Base-by-base conservation (phyloP, 1,140 invertebrate species). In the Heliconius nattereri region DNA sequence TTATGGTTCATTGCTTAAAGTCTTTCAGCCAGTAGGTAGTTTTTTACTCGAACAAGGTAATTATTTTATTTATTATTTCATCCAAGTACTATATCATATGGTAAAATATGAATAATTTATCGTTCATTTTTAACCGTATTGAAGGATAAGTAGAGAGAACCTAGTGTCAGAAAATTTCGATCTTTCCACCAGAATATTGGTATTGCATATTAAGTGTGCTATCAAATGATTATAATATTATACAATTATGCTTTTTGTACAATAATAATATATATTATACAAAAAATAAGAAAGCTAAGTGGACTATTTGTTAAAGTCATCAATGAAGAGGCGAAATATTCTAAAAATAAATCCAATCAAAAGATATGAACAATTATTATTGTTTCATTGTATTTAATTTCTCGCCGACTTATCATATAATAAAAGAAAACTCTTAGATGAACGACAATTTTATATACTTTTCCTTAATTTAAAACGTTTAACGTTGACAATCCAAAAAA, bases 341-440 rank as follows among this genome's bases (percentile, higher is more conserved):
- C 23, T 66, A 66, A 66, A 66, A 66, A 29, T 29, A 66, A 66
- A 66, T 66, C 60, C 1, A 29, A 66, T 66, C 60, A 66, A 29
- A 66, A 66, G 26, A 26, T 66, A 66, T 2, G 26, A 29, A 66
- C 26, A 66, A 66, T 66, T 29, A 66, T 7, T 29, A 66, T 66
- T 66, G 60, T 66, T 66, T 66, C 60, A 29, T 66, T 66, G 26
- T 66, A 26, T 66, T 66, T 60, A 60, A 66, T 26, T 66, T 29
- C 13, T 66, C 60, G 23, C 13, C 13, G 23, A 29, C 60, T 29
- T 66, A 66, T 16, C 16, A 45, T 45, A 16, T 66, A 26, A 66
- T 29, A 13, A 66, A 66, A 66, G 60, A 26, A 13, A 60, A 29
- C 13, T 66, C 23, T 29, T 16, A 66, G 13, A 16, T 19, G 60